These are phyloP conservation scores for Goniozus legneri DNA, from an alignment of 1,140 invertebrate genomes.

Conservation along the genomic window DNA sequence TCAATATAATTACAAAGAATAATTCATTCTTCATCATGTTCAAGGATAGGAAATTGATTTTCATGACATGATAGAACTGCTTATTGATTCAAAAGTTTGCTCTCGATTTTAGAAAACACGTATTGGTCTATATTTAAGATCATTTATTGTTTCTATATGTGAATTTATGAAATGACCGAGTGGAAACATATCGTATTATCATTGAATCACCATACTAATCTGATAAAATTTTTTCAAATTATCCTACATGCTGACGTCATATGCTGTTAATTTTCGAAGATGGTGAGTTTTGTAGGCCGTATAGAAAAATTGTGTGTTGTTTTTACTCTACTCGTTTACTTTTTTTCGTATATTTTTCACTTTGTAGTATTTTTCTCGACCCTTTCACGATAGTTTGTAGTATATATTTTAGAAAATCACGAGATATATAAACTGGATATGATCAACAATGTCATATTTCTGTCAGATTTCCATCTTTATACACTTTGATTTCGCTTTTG, in stretches of 20 bases:
- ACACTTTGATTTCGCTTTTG: too few species aligned
- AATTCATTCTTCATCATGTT: too few species aligned
- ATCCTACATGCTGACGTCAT: conserved; percentile 44
- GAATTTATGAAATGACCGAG: neutral
- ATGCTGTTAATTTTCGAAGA: conserved; percentile 42
- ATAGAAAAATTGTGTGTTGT: conserved; percentile 20
- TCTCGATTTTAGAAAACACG: neutral
- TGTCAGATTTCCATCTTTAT: too few species aligned
- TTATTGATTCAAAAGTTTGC: too few species aligned
- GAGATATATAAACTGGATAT: too few species aligned
- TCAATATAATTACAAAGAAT: too few species aligned
- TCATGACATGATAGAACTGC: too few species aligned
- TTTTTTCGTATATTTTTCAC: conserved; percentile 18
- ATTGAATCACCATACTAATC: conserved; percentile 33
- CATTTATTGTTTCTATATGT: neutral
- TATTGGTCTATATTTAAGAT: neutral
- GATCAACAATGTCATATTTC: too few species aligned
- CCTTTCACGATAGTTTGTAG: too few species aligned
- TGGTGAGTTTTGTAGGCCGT: conserved; percentile 44
- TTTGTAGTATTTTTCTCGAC: conserved; percentile 8
- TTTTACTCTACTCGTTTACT: conserved; percentile 27
- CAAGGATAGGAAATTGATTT: too few species aligned
- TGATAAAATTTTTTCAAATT: conserved; percentile 41
- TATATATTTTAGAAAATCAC: too few species aligned
- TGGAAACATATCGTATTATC: neutral